Percentiles rank a stretch among this genome's conserved stretches.
Evolutionary conservation across 2,888 invertebrate species (phyloP).

Genomic region (Smittia aterrima): DNA sequence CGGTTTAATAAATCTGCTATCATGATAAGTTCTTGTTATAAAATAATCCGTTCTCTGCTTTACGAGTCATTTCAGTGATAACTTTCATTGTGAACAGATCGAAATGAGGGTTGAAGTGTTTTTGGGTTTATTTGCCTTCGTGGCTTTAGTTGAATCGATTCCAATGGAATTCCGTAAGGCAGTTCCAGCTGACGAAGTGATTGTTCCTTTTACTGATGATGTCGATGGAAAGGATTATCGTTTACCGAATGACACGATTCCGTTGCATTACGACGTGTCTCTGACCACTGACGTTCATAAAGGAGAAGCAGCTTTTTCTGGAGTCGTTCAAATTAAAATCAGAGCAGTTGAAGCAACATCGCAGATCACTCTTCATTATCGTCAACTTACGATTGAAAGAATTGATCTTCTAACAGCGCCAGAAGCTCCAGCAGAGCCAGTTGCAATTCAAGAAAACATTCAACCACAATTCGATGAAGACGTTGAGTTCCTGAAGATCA

Average conservation of each 20-base stretch:
- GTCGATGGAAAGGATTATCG: constrained; percentile 48
- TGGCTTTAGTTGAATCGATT: too few species aligned
- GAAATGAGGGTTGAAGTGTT: background rate
- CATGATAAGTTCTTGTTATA: background rate
- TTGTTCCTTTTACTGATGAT: background rate
- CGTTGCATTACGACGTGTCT: constrained; percentile 56
- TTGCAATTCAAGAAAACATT: background rate
- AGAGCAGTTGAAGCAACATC: background rate
- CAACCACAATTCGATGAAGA: background rate
- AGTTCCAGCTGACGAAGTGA: background rate
- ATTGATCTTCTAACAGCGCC: background rate
- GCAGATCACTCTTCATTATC: background rate
- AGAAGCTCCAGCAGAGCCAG: background rate
- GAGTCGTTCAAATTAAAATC: background rate
- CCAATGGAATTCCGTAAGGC: too few species aligned
- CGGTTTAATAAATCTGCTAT: background rate
- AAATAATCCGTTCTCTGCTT: background rate
- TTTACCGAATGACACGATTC: constrained; percentile 58
- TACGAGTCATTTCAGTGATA: background rate
- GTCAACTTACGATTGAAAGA: background rate
- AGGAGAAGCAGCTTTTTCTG: background rate
- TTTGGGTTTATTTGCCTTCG: background rate
- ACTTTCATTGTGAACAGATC: background rate
- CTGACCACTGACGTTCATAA: constrained; percentile 48
- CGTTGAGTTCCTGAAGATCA: constrained; percentile 24